Conservation (phyloP, 2,888 invertebrate species). For the Meiosimyza platycephala region DNA sequence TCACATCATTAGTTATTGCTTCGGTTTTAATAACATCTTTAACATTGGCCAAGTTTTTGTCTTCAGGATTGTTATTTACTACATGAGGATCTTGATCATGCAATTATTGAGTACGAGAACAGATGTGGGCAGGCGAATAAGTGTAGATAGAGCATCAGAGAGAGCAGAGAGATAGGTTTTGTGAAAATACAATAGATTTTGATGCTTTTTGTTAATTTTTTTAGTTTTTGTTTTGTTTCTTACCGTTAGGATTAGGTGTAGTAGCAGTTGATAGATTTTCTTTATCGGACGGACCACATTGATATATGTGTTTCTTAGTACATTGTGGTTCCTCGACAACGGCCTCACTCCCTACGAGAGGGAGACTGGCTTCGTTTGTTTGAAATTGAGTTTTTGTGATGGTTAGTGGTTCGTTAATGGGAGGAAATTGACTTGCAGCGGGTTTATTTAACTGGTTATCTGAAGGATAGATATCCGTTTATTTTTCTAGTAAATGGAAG, state of each 20-base stretch:
- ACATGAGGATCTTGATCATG: too few species aligned
- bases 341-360: conserved; percentile 40
- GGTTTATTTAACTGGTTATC: conserved; percentile 63
- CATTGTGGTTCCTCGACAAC: conserved; percentile 56
- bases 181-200: too few species aligned
- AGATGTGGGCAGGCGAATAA: neutral
- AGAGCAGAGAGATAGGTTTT: too few species aligned
- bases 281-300: conserved; percentile 61
- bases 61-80: too few species aligned
- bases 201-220: too few species aligned
- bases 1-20: conserved; percentile 16
- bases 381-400: conserved; percentile 59
- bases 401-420: conserved; percentile 58
- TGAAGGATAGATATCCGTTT: conserved; percentile 64
- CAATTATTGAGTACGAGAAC: neutral
- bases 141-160: neutral
- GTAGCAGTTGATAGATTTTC: conserved; percentile 22
- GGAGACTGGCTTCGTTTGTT: conserved; percentile 49
- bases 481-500: conserved; percentile 43
- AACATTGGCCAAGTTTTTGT: too few species aligned
- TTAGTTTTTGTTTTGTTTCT: conserved; percentile 38
- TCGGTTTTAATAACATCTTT: neutral
- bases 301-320: conserved; percentile 59
- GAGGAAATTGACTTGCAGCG: conserved; percentile 59
- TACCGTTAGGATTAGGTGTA: conserved; percentile 40